Evolutionary conservation across 2,113 vertebrate genomes (phyloP).

Genomic region (Passer domesticus): DNA sequence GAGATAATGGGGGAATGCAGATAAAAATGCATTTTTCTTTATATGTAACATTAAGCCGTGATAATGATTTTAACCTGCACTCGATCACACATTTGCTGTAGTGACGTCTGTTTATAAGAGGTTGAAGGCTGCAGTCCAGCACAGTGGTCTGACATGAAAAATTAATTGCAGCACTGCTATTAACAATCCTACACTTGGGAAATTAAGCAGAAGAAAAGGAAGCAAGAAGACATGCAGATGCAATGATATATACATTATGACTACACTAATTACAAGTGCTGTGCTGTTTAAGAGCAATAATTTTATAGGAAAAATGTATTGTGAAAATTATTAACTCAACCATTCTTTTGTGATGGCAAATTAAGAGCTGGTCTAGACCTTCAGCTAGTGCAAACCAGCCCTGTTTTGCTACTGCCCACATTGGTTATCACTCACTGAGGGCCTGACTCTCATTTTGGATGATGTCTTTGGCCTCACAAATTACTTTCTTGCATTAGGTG

Average conservation of each 20-base stretch:
- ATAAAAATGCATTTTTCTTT: conserved; percentile 67
- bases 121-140: conserved; percentile 40
- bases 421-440: not conserved
- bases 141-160: conserved; percentile 41
- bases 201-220: conserved; percentile 29
- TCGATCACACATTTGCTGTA: conserved; percentile 15
- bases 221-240: conserved; percentile 6
- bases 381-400: not conserved
- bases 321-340: not conserved
- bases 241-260: not conserved
- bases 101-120: conserved; percentile 50
- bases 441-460: not conserved
- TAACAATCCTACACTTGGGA: not conserved
- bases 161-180: conserved; percentile 19
- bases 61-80: conserved; percentile 63
- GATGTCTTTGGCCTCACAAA: not conserved
- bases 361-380: not conserved
- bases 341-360: not conserved
- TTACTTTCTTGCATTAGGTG: not conserved
- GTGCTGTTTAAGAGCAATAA: not conserved
- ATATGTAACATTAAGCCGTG: conserved; percentile 42
- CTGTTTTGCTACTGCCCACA: not conserved
- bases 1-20: conserved; percentile 57
- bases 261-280: not conserved
- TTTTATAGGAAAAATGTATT: not conserved